Percentiles rank a stretch among this genome's conserved stretches.
Evolutionary conservation across 2,888 invertebrate genomes (phyloP).

Genomic region (Rhagonycha fulva): DNA sequence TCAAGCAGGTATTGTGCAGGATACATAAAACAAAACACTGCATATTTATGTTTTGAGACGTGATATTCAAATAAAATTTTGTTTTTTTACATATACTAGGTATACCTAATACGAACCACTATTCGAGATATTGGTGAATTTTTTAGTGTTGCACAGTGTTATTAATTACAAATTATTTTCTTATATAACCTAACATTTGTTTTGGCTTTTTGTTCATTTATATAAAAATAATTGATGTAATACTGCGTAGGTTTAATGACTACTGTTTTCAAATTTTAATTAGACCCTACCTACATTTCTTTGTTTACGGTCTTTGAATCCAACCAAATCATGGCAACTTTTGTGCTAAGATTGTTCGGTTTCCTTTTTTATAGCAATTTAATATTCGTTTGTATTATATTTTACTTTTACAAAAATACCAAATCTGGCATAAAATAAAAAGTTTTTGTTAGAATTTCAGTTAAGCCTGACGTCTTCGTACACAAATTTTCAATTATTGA

Average conservation of each 20-base stretch:
- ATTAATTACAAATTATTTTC: no score
- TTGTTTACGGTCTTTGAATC: background rate
- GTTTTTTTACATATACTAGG: no score
- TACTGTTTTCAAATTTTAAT: background rate
- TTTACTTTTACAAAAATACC: background rate
- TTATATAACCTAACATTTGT: no score
- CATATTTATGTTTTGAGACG: no score
- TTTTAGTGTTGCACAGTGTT: no score
- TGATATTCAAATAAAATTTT: no score
- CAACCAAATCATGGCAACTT: background rate
- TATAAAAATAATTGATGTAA: no score
- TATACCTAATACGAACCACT: no score
- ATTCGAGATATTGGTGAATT: no score
- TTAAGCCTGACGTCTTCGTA: background rate
- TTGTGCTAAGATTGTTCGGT: background rate
- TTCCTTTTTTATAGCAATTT: background rate
- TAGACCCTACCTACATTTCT: background rate
- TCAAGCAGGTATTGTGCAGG: no score
- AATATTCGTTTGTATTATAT: background rate
- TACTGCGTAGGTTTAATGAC: background rate
- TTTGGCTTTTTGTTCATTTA: no score
- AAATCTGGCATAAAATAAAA: background rate
- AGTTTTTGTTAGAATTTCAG: background rate
- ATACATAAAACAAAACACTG: no score
- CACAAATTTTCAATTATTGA: background rate